A percentile compares a stretch with the other conserved stretches of the same genome.
phyloP scores from a whole-genome alignment of 2,113 vertebrate species.

The Tylochromis polylepis region DNA sequence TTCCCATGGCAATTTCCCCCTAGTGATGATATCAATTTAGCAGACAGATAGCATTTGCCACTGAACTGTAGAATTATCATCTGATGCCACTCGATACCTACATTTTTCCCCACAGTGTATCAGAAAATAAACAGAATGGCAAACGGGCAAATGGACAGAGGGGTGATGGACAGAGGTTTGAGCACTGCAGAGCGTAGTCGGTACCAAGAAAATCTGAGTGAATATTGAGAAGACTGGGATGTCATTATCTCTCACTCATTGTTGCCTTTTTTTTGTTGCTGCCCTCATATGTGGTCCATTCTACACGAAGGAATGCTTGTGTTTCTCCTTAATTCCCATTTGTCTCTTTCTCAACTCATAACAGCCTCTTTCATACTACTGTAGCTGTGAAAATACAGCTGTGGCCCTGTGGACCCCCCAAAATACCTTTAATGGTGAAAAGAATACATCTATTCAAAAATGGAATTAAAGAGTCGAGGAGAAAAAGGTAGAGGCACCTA shows the following conservation, averaged over 20 bases:
- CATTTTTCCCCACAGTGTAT: not conserved
- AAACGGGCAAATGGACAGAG: not conserved
- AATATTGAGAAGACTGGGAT: not conserved
- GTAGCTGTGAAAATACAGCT: not conserved
- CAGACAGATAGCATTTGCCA: conserved; percentile 27
- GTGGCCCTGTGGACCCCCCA: not conserved
- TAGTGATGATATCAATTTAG: conserved; percentile 63
- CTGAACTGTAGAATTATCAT: conserved; percentile 54
- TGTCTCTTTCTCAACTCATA: not conserved
- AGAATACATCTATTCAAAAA: not conserved
- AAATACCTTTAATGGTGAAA: not conserved
- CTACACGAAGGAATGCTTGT: not conserved
- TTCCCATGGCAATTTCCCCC: conserved; percentile 57
- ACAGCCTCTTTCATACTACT: not conserved
- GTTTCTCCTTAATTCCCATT: not conserved
- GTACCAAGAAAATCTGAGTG: not conserved
- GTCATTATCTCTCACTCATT: not conserved
- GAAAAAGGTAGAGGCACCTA: not conserved
- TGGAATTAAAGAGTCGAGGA: too few relatives aligned
- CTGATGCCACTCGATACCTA: conserved; percentile 42
- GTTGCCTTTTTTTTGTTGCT: not conserved
- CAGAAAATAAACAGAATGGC: conserved; percentile 19
- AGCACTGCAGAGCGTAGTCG: not conserved
- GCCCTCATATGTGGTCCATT: not conserved
- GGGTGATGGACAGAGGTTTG: not conserved